phyloP scores from a whole-genome alignment of 2,888 invertebrate species.

The Caenorhabditis japonica region DNA sequence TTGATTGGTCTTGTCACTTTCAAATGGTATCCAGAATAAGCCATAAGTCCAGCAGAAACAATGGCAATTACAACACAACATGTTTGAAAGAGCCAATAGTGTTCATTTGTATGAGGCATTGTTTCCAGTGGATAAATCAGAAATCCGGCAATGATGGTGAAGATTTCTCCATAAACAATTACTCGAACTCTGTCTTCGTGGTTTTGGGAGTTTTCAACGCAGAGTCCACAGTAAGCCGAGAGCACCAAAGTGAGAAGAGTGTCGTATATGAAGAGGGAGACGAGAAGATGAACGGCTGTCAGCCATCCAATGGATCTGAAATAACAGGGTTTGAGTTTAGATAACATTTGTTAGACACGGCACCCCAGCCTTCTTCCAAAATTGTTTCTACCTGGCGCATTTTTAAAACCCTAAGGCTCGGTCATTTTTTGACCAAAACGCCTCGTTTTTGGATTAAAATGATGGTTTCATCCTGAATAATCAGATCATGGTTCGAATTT shows the following conservation, averaged over 20 bases:
- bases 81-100: conserved; percentile 77
- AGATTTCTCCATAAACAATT: conserved; percentile 64
- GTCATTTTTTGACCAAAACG: too few species aligned
- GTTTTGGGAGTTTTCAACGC: conserved; percentile 74
- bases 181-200: conserved; percentile 63
- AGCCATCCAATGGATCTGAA: conserved; percentile 65
- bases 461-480: too few species aligned
- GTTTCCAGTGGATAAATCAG: conserved; percentile 64
- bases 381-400: too few species aligned
- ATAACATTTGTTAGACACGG: too few species aligned
- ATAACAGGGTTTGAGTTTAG: background rate
- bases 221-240: conserved; percentile 78
- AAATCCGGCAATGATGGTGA: conserved; percentile 59
- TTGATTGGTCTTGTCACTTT: conserved; percentile 36
- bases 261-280: conserved; percentile 78
- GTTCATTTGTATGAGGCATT: conserved; percentile 72
- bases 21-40: conserved; percentile 46
- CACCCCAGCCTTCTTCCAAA: too few species aligned
- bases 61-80: conserved; percentile 73
- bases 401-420: too few species aligned
- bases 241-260: conserved; percentile 78
- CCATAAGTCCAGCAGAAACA: conserved; percentile 58
- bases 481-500: too few species aligned
- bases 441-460: too few species aligned
- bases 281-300: conserved; percentile 78